Base-by-base conservation (phyloP, 2,888 invertebrate genomes). In the Sicus ferrugineus region DNA sequence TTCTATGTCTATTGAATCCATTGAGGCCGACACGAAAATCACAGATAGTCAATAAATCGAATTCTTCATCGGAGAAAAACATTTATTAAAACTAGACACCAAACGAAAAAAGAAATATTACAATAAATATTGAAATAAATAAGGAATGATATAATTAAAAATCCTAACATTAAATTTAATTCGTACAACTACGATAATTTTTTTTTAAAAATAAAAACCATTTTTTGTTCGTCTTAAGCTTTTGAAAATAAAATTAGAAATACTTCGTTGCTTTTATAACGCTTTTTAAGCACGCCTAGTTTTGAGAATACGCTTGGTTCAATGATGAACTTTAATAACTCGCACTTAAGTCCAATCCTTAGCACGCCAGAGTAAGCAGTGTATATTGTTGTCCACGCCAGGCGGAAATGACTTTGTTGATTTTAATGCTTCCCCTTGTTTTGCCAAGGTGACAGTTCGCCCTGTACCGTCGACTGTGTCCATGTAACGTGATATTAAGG, bases 401-500 rank as follows among this genome's bases (percentile, higher is more conserved):
- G 77, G 73, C 67, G 79, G 77, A 21, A 67, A 4, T 67, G 80
- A 68, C 67, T 75, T 75, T 66, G 76, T 77, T 26, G 59, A n/a
- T 21, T 46, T 58, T 3, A 73, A 75, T 70, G 76, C 72, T 21
- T 78, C 78, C 54, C 76, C 76, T 69, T 80, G 81, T 2, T 79
- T 80, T 21, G 81, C 76, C 23, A 78, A 77, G 38, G 74, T 74
- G 7, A 74, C 76, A 67, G 75, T 74, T 1, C 59, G 70, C 30
- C 68, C 46, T 2, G 68, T 65, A 16, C 74, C 67, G 16, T 83
- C 82, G 0, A 74, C 69, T 23, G 86, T 86, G 77, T 90, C 89
- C 42, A 89, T 88, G 76, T 90, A 90, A 48, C 90, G 87, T 16
- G 89, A 86, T 69, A 90, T 87, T 19, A 96, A 87, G 73, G 93